Base-by-base conservation (phyloP, 2,797 vertebrate species). In the Platalea minor region DNA sequence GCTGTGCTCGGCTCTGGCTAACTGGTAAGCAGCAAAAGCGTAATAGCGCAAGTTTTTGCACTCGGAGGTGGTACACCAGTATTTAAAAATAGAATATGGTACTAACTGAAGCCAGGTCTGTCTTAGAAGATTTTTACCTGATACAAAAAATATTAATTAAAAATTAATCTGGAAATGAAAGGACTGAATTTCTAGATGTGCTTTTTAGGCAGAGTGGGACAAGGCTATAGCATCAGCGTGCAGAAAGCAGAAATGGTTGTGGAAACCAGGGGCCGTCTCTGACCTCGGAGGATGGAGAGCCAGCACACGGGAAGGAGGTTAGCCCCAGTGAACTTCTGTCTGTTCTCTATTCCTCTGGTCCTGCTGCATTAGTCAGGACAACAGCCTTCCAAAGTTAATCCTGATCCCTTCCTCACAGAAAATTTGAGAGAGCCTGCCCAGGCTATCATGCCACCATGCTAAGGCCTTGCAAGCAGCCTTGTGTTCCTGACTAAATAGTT, bases 211-310 rank as follows among this genome's bases (percentile, higher is more conserved):
- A 21, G 73, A 56, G 11, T 2, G 3, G 43, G 43, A 70, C 14
- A 17, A 29, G 17, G 23, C 18, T 51, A 1, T 12, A 60, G 10
- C 12, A n/a, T 39, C 39, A 39, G 13, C 0, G 0, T 46, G 29
- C 37, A 33, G 64, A 70, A 69, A 41, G 16, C 29, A 57, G 54
- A 54, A 28, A 5, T 14, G 7, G 14, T 37, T 65, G 35, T n/a
- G 28, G 50, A 57, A 79, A 45, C 31, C 39, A 20, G 5, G 17
- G 24, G 5, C 11, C 9, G 2, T 33, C 9, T 83, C 60, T 25
- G 54, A n/a, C 46, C 16, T 70, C 0, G 2, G 23, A 41, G 50
- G 14, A 28, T 7, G 4, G 50, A 31, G 28, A 67, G 28, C 17
- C 28, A 64, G 37, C 28, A 25, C 29, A 7, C 1, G 0, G 8